A percentile compares a stretch with the other conserved stretches of the same genome.
Evolutionary conservation across 1,140 invertebrate species (phyloP).

Genomic region (Scaptodrosophila lebanonensis): DNA sequence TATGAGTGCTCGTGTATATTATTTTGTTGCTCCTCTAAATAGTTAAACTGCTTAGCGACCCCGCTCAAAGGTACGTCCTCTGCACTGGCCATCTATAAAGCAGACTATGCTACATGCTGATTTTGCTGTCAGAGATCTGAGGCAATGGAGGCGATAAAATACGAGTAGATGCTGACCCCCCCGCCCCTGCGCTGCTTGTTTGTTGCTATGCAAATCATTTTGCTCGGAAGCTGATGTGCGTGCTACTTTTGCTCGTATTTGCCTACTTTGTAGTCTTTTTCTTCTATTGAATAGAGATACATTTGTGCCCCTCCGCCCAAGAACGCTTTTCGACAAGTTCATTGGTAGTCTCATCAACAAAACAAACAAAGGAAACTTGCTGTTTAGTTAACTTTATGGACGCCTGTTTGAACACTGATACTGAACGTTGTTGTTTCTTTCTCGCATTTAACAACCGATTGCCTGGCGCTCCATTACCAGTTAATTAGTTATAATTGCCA

Average conservation of each 20-base stretch:
- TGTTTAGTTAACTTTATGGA: conserved; percentile 65
- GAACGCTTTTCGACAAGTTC: conserved; percentile 40
- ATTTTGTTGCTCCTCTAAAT: conserved; percentile 40
- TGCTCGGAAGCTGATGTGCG: conserved; percentile 10
- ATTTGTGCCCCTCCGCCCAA: conserved; percentile 6
- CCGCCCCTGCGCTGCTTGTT: conserved; percentile 8
- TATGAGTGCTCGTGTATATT: conserved; percentile 40
- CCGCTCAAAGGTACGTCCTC: conserved; percentile 28
- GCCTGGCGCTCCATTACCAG: conserved; percentile 27
- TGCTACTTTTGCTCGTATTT: conserved; percentile 26
- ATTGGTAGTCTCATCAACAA: conserved; percentile 45
- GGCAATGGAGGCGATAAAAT: conserved; percentile 2
- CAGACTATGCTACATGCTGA: conserved; percentile 45
- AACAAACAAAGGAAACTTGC: conserved; percentile 8
- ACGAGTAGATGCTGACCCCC: too few species aligned
- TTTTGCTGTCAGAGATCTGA: conserved; percentile 9
- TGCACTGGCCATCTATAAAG: conserved; percentile 22
- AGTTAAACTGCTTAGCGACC: conserved; percentile 70
- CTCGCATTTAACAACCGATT: conserved; percentile 30
- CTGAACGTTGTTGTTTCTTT: conserved; percentile 29
- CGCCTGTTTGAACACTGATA: conserved; percentile 67
- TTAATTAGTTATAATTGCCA: conserved; percentile 57
- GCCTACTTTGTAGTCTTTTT: conserved; percentile 22
- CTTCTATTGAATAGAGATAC: neutral
- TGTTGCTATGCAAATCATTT: conserved; percentile 73